Evolutionary conservation across 2,797 vertebrate species (phyloP), one percentile per base, ranked within the genome.

Genomic region (Sebastiscus albofasciatus): DNA sequence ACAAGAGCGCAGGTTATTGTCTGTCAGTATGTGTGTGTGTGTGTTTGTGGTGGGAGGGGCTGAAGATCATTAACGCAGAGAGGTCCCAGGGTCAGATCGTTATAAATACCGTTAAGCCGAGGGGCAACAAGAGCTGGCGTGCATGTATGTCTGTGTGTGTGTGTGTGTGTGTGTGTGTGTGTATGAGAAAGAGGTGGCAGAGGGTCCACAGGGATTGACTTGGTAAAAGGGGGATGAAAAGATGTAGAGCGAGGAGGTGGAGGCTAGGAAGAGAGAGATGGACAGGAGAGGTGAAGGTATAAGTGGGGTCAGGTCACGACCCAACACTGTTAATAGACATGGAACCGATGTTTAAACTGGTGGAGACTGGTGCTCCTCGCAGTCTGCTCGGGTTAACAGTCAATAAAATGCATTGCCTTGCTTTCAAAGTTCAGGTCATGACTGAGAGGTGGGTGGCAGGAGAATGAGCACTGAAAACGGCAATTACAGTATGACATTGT

Each of bases 291-390:
- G 88, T 89, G 87, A 91, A 84, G 87, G 82, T 90, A 60, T 94
- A 94, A 93, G 90, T 93, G 93, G 89, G 94, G 92, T 93, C 92
- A 90, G 93, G 92, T 93, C 93, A 71, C 18, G 88, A 94, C 93
- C 92, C 71, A n/a, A 77, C 83, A 78, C 81, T 67, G 92, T 94
- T 94, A 94, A 94, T 91, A 90, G 92, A 93, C 91, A 92, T 89
- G 89, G 74, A 94, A 83, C 89, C 72, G 80, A 85, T 94, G 93
- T 94, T 92, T 93, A 92, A 94, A 89, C 79, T 86, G 77, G 75
- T 87, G 84, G 69, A 84, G 82, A 73, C 84, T 54, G 71, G 33
- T 73, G 82, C 83, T 80, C 42, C 56, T 75, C 26, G 1, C 71
- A 61, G 79, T 64, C 75, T 67, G 77, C 54, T 46, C 2, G 10